A percentile compares a stretch with the other conserved stretches of the same genome.
Conservation (phyloP, 2,888 invertebrate species). For the Doris montereyensis region DNA sequence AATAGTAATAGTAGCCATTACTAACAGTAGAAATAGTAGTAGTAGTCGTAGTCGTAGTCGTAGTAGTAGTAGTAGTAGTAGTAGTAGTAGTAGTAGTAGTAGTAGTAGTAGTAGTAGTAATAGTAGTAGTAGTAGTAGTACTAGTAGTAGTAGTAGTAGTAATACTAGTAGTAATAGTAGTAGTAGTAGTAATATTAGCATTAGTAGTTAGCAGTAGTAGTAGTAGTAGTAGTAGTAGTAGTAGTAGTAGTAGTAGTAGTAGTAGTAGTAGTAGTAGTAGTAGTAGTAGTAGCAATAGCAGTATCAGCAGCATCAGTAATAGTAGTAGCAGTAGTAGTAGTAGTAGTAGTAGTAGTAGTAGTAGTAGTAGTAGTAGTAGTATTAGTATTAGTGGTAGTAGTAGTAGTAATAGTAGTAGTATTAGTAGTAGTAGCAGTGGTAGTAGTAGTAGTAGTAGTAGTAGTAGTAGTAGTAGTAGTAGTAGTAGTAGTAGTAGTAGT, state of each 20-base stretch:
- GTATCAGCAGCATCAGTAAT: not conserved
- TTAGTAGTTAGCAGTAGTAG: too few relatives aligned
- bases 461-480: not conserved
- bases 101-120: not conserved
- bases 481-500: not conserved
- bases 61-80: not conserved
- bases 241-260: not conserved
- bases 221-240: constrained; percentile 5
- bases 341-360: not conserved
- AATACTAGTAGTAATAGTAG: not conserved
- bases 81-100: not conserved
- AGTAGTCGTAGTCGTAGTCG: not conserved
- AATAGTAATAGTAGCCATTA: not conserved
- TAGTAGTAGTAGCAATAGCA: not conserved
- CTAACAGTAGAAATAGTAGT: too few relatives aligned
- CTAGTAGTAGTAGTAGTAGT: not conserved
- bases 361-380: not conserved
- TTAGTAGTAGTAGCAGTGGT: not conserved
- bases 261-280: constrained; percentile 6
- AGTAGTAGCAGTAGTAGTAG: not conserved
- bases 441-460: not conserved
- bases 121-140: not conserved
- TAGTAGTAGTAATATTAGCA: too few relatives aligned
- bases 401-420: not conserved
- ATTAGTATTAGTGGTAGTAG: not conserved